phyloP scores from a whole-genome alignment of 2,888 invertebrate species.

The Apamea crenata region DNA sequence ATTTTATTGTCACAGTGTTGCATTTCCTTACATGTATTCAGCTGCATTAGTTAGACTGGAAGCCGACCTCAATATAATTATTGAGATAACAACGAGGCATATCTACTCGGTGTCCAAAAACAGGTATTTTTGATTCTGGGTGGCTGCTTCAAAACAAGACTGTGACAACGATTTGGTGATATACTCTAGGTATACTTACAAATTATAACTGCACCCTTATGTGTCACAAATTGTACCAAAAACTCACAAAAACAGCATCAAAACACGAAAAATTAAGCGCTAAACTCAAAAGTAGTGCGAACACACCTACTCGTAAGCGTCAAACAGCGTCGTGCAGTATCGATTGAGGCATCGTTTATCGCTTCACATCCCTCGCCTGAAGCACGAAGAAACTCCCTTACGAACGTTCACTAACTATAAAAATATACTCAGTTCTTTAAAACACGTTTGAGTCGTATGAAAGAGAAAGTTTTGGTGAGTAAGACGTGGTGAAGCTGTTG shows the following conservation, averaged over 20 bases:
- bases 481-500: background rate
- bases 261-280: slow-evolving; percentile 28
- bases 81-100: background rate
- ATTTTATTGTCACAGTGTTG: background rate
- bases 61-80: background rate
- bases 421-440: slow-evolving; percentile 14
- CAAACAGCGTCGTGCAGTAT: slow-evolving; percentile 73
- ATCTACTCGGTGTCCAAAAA: background rate
- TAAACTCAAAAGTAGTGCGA: slow-evolving; percentile 36
- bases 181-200: background rate
- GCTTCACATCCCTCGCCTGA: slow-evolving; percentile 69
- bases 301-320: slow-evolving; percentile 26
- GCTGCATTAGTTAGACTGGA: background rate
- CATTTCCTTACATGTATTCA: background rate
- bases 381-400: slow-evolving; percentile 49
- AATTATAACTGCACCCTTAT: background rate
- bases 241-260: background rate
- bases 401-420: slow-evolving; percentile 12
- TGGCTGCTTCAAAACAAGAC: background rate
- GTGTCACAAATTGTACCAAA: background rate
- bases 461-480: background rate
- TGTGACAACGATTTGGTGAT: background rate
- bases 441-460: slow-evolving; percentile 16
- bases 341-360: slow-evolving; percentile 76
- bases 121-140: background rate